Base-by-base conservation (phyloP, 2,888 invertebrate species). In the Leucophenga maculata region DNA sequence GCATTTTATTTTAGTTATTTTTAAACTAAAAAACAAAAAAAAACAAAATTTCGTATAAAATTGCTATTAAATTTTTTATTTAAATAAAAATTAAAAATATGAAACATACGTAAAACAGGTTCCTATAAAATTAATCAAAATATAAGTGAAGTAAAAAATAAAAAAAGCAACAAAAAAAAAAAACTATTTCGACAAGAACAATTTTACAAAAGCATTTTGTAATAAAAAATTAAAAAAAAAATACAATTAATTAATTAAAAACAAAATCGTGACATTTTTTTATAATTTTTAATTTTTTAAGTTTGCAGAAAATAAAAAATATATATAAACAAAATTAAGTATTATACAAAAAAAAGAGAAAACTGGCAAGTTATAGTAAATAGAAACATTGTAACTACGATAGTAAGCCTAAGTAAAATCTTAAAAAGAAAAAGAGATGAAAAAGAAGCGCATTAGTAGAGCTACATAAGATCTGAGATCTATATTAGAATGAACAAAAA, bases 51-150 rank as follows among this genome's bases (percentile, higher is more conserved):
- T 2, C 26, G 26, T 26, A 26, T 26, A 39, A 39, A 39, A 39
- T 39, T 39, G 4, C 39, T 39, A 11, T 39, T 6, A 8, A 39
- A 11, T 8, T 39, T 39, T 39, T 39, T 39, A 22, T 50, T n/a
- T n/a, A 20, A 65, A 6, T 18, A 55, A 31, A 57, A 57, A 9
- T 18, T 70, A 69, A 68, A 46, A 65, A 72, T 62, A 73, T 72
- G 71, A 78, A 71, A 79, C 80, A 86, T 86, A 87, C 86, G 86
- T 87, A 87, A 88, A 86, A 86, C 82, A 84, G 86, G 88, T 88
- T 88, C 88, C 88, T 88, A 88, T 85, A 86, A 87, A 87, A 85
- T 84, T 85, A 86, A 86, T 86, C 83, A 85, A 85, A 85, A 78
- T 74, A 69, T 73, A 68, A 69, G 67, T 52, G 54, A 70, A 52